These are phyloP conservation scores for Sycophila texana DNA, from an alignment of 2,888 invertebrate species.

Conservation along the genomic window DNA sequence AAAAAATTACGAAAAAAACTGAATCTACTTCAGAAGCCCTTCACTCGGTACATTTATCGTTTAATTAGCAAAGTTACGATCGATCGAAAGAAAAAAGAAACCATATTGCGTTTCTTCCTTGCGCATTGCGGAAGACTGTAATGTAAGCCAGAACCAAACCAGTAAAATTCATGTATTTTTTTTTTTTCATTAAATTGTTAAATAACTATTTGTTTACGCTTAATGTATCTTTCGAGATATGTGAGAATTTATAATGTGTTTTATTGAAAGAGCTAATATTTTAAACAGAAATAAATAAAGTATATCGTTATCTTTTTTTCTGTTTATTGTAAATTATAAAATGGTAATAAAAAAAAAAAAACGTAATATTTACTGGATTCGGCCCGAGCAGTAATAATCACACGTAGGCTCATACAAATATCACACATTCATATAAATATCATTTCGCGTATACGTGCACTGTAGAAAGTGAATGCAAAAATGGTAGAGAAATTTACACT, in stretches of 20 bases:
- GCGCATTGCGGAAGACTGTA: constrained; percentile 50
- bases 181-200: background rate
- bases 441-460: constrained; percentile 14
- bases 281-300: background rate
- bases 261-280: background rate
- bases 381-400: constrained; percentile 15
- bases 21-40: background rate
- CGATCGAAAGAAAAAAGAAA: constrained; percentile 45
- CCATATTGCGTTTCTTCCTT: constrained; percentile 46
- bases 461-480: constrained; percentile 1
- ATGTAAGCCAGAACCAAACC: constrained; percentile 23
- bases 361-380: background rate
- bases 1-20: too few species aligned
- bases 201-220: background rate
- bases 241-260: background rate
- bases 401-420: background rate
- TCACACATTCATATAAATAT: background rate
- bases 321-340: background rate
- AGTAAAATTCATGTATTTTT: constrained; percentile 23
- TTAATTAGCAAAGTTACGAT: constrained; percentile 27
- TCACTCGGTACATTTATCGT: constrained; percentile 12
- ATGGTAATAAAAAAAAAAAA: background rate
- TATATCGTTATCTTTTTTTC: background rate
- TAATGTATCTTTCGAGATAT: background rate
- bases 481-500: background rate